Percentiles rank a stretch among this genome's conserved stretches.
phyloP scores from a whole-genome alignment of 2,113 vertebrate species.

The Peucedramus taeniatus region DNA sequence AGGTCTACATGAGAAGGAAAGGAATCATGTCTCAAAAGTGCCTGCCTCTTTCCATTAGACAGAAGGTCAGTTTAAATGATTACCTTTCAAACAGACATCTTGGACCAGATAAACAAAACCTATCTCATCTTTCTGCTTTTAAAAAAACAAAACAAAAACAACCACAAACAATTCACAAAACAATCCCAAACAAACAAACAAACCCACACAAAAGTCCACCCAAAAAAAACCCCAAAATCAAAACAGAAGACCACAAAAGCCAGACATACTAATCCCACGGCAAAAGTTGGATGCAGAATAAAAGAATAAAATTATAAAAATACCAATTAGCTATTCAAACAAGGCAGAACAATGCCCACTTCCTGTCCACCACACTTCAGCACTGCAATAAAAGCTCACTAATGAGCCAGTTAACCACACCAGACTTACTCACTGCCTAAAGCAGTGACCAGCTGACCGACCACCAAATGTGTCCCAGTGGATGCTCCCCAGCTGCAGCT shows the following conservation, averaged over 20 bases:
- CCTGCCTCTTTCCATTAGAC: not conserved
- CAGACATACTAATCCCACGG: not conserved
- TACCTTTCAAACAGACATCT: not conserved
- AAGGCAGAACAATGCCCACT: not conserved
- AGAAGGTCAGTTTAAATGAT: not conserved
- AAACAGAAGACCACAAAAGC: not conserved
- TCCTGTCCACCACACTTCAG: not conserved
- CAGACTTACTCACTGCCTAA: not conserved
- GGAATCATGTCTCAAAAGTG: not conserved
- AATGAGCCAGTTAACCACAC: not conserved
- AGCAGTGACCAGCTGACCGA: accelerated
- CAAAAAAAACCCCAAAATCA: not conserved
- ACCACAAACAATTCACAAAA: too few species aligned
- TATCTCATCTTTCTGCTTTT: not conserved
- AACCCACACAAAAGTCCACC: not conserved
- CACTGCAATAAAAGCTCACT: not conserved
- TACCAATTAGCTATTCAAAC: not conserved
- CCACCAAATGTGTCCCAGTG: accelerated
- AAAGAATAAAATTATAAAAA: not conserved
- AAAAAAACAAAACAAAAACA: not conserved
- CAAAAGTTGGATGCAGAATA: not conserved
- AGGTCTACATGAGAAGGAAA: not conserved
- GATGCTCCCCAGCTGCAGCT: not conserved
- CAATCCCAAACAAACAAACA: not conserved
- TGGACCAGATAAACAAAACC: not conserved